Evolutionary conservation across 2,888 invertebrate species (phyloP).

Genomic region (Phyto melanocephala): DNA sequence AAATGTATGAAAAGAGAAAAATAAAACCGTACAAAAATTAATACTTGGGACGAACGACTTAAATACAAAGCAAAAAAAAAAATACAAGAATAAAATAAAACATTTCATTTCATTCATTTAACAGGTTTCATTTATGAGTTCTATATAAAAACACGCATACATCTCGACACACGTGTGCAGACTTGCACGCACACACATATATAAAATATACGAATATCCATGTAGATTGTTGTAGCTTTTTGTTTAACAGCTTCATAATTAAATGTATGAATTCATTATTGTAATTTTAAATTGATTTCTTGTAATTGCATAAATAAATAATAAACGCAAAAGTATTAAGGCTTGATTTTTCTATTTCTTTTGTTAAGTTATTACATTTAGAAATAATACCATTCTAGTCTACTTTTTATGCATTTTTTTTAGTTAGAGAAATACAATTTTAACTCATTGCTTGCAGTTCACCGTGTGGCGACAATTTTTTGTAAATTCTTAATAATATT

Average conservation of each 20-base stretch:
- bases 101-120: constrained; percentile 79
- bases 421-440: background rate
- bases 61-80: constrained; percentile 28
- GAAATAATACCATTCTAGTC: background rate
- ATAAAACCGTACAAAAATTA: constrained; percentile 25
- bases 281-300: background rate
- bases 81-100: constrained; percentile 71
- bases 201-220: background rate
- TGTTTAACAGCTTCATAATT: constrained; percentile 16
- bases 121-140: constrained; percentile 78
- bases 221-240: background rate
- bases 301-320: constrained; percentile 2
- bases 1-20: constrained; percentile 24
- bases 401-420: background rate
- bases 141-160: constrained; percentile 43
- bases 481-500: no score
- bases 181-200: background rate
- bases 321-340: background rate
- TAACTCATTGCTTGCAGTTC: background rate
- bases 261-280: constrained; percentile 49
- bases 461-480: no score
- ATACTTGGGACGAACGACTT: constrained; percentile 37
- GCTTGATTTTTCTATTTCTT: background rate
- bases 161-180: background rate
- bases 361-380: background rate